Evolutionary conservation across 1,140 invertebrate species (phyloP).

Genomic region (Hermetia illucens): DNA sequence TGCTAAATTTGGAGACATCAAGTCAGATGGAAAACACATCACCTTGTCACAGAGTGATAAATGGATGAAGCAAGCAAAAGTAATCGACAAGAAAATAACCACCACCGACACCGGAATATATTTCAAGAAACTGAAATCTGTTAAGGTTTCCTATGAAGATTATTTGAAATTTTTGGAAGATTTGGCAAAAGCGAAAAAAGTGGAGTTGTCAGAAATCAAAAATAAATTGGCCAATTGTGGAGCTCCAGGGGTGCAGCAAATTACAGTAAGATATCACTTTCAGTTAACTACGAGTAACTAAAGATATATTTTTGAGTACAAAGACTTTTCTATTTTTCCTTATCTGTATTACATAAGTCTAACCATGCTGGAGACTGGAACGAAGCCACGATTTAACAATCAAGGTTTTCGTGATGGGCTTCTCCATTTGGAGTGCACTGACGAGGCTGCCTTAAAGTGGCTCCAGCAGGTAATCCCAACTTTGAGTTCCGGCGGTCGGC

Average conservation of each 20-base stretch:
- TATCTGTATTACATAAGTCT: too few relatives aligned
- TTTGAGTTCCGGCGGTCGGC: too few relatives aligned
- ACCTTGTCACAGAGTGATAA: constrained; percentile 83
- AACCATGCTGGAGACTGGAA: too few relatives aligned
- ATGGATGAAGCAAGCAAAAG: constrained; percentile 89
- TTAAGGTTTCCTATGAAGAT: constrained; percentile 54
- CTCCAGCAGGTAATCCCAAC: too few relatives aligned
- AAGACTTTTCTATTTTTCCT: too few relatives aligned
- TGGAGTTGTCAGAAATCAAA: constrained; percentile 58
- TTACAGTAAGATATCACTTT: constrained; percentile 35
- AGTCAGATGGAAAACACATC: constrained; percentile 72
- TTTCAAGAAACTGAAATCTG: constrained; percentile 75
- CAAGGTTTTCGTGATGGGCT: too few relatives aligned
- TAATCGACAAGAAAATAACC: constrained; percentile 83
- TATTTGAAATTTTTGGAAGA: constrained; percentile 73
- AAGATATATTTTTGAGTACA: too few relatives aligned
- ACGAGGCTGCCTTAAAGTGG: too few relatives aligned
- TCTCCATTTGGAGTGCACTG: too few relatives aligned
- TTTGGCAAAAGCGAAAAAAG: constrained; percentile 62
- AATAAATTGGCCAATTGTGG: constrained; percentile 63
- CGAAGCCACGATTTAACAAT: too few relatives aligned
- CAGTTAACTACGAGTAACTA: too few relatives aligned
- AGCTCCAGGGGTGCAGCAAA: constrained; percentile 44
- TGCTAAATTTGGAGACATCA: constrained; percentile 76
- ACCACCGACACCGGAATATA: constrained; percentile 80